Base-by-base conservation (phyloP, 2,888 invertebrate genomes). In the Thysanoteuthis rhombus region DNA sequence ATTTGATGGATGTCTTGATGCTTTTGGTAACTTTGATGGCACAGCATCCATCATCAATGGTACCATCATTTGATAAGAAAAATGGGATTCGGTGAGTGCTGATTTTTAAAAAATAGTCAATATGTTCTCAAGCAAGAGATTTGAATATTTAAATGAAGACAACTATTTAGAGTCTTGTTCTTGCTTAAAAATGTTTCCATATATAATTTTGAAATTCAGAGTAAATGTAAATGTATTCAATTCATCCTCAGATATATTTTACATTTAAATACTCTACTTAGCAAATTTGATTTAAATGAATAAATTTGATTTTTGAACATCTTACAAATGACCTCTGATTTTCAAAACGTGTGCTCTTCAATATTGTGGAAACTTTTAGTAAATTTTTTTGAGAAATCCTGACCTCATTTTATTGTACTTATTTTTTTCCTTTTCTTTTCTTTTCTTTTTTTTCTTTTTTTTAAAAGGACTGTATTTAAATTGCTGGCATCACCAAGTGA, bases 1-100 rank as follows among this genome's bases (percentile, higher is more conserved):
- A 99, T 97, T 98, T 99, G 94, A 99, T 99, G 97, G 99, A 99
- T 97, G 99, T 99, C 16, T 97, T 99, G 95, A 99, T 99, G 97
- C 98, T 99, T 98, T 97, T 99, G 95, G 99, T 99, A 97, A 98
- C 99, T 0, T 97, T 99, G 95, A 99, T 99, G 98, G 99, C 99
- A 22, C 99, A 99, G 97, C 99, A 99, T 97, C 99, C 99, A 1
- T 98, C 99, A 95, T 99, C 99, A 6, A 99, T 99, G 99, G 99
- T 99, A 95, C 99, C 99, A 90, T 99, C 99, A 93, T 99, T 99
- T 97, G 99, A 99, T 97, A 98, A 98, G 94, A 99, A 99, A 96
- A 98, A 99, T 96, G 99, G 99, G 94, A 98, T 99, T 93, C 97
- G 97, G 97, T 97, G 95, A 93, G 93, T 92, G 39, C 32, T 36